Evolutionary conservation across 2,888 invertebrate species (phyloP).

Genomic region (Tenthredo livida): DNA sequence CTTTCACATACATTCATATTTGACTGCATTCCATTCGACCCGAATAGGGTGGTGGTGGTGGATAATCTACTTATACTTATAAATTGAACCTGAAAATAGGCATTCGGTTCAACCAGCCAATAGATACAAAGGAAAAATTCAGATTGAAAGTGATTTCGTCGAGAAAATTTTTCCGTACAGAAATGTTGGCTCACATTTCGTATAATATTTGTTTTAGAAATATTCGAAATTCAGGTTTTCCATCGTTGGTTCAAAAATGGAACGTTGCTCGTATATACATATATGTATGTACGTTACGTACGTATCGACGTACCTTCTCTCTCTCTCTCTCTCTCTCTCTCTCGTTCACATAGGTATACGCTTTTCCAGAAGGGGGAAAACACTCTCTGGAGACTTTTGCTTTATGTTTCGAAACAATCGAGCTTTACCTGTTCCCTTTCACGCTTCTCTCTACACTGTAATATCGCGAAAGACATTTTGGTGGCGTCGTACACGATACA

Average conservation of each 20-base stretch:
- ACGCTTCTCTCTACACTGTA: neutral
- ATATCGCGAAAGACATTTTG: neutral
- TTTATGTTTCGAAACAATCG: conserved; percentile 23
- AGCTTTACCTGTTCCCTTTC: conserved; percentile 19
- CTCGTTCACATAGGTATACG: neutral
- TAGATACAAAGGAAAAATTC: neutral
- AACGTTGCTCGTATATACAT: neutral
- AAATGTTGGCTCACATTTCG: neutral
- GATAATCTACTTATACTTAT: neutral
- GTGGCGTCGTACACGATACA: neutral
- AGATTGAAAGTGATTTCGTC: neutral
- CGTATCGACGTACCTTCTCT: conserved; percentile 2
- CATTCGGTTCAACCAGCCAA: neutral
- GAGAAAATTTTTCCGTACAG: neutral
- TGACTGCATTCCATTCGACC: neutral
- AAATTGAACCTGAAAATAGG: neutral
- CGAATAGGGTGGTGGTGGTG: neutral
- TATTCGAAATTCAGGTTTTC: neutral
- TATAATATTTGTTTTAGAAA: neutral
- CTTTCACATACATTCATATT: neutral
- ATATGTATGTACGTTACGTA: neutral
- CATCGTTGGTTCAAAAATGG: neutral
- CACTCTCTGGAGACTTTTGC: conserved; percentile 29
- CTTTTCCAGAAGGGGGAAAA: conserved; percentile 9
- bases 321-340: neutral